Evolutionary conservation across 2,113 vertebrate species (phyloP).

Genomic region (Ramphastos sulfuratus): DNA sequence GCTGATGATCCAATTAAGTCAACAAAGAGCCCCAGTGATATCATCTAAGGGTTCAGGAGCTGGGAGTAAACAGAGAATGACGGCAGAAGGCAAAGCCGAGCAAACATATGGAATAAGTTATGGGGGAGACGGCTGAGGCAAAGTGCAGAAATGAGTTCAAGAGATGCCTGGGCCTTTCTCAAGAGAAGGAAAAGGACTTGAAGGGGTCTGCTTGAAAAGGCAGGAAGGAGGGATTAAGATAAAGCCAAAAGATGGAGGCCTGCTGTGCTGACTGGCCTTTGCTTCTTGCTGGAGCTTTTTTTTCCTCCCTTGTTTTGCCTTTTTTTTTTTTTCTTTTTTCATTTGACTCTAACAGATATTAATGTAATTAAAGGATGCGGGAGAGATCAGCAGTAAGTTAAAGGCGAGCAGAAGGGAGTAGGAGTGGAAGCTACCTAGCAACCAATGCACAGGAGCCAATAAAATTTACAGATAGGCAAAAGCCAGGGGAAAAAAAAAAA

Average conservation of each 20-base stretch:
- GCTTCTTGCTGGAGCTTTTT: not conserved
- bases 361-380: constrained; percentile 46
- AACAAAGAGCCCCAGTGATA: constrained; percentile 43
- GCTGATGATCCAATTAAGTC: constrained; percentile 56
- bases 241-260: constrained; percentile 42
- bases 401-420: constrained; percentile 3
- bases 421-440: constrained; percentile 70
- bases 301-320: not conserved
- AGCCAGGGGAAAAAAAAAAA: not conserved
- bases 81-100: constrained; percentile 45
- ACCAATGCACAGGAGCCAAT: constrained; percentile 54
- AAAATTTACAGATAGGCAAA: constrained; percentile 25
- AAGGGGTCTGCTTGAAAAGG: constrained; percentile 54
- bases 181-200: constrained; percentile 49
- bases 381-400: constrained; percentile 44
- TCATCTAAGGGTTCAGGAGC: constrained; percentile 39
- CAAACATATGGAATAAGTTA: constrained; percentile 71
- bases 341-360: constrained; percentile 35
- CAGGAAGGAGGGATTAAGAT: constrained; percentile 58
- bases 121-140: not conserved
- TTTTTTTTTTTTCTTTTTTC: not conserved
- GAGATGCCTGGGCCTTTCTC: constrained; percentile 42
- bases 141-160: constrained; percentile 54
- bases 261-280: constrained; percentile 39
- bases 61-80: not conserved